Base-by-base conservation (phyloP, 2,888 invertebrate genomes). In the Mayetiola destructor region DNA sequence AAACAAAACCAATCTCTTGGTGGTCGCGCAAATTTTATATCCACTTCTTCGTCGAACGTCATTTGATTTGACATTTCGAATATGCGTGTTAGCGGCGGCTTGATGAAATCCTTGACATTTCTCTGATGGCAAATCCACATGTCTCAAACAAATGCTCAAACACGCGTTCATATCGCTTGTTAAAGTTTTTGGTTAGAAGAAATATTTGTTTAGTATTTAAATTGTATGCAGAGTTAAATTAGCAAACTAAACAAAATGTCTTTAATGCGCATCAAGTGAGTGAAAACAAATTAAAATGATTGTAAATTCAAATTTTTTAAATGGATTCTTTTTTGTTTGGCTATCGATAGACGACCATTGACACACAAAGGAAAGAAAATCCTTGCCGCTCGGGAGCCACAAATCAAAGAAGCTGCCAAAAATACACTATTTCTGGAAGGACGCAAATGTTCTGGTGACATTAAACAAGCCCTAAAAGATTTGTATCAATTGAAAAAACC, bases 351-450 rank as follows among this genome's bases (percentile, higher is more conserved):
- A 62, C 93, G 93, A 76, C 88, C 94, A 0, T 88, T 83, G 64
- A 92, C 91, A 54, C 85, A 86, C 53, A 85, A 81, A 69, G 93
- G 91, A 20, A 95, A 94, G 70, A 84, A 88, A 64, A 81, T 85
- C 16, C 72, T 97, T 56, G 74, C 85, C 56, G 81, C 84, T 12
- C 80, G 83, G 62, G 93, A 88, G 66, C 88, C 96, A 0, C 90
- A 95, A 70, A 72, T 94, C 1, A 77, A 88, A 59, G 97, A 97
- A 76, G 86, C 88, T 63, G 78, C 84, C 0, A 95, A 96, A 67
- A 82, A 80, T 65, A 80, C 87, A 52, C 69, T 96, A 61, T 88
- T 93, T 66, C 76, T 95, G 29, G 85, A 86, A 69, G 96, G 94
- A 20, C 80, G 85, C 2, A 89, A 88, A 67, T 79, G 85, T 64